A percentile compares a stretch with the other conserved stretches of the same genome.
These are phyloP conservation scores for Ichneumoninae sp. DNA, from an alignment of 2,888 invertebrate species.

Conservation along the genomic window DNA sequence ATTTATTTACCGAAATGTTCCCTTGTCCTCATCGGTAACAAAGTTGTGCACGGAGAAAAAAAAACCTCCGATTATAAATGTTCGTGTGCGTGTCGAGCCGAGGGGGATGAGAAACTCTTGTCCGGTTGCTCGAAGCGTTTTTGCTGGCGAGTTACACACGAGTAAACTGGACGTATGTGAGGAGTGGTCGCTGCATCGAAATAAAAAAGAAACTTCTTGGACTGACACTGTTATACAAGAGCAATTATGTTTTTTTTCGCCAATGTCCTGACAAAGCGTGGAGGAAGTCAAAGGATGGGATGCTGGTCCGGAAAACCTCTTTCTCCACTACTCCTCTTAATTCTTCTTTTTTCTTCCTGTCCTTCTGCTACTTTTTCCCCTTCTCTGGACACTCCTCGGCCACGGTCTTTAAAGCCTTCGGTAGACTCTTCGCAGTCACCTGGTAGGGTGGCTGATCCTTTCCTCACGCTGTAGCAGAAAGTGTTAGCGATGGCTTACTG, in stretches of 20 bases:
- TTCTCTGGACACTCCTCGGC: slow-evolving; percentile 31
- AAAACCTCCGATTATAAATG: slow-evolving; percentile 64
- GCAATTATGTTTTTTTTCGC: slow-evolving; percentile 20
- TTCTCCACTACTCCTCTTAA: slow-evolving; percentile 29
- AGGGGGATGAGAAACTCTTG: slow-evolving; percentile 14
- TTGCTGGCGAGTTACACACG: slow-evolving; percentile 33
- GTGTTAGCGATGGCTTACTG: slow-evolving; percentile 64
- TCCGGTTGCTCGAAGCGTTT: slow-evolving; percentile 42
- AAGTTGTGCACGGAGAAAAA: slow-evolving; percentile 32
- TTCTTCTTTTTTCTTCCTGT: slow-evolving; percentile 33
- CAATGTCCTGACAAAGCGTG: slow-evolving; percentile 22
- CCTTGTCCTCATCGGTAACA: slow-evolving; percentile 50
- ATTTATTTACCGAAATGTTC: slow-evolving; percentile 75
- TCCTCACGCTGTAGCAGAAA: slow-evolving; percentile 55
- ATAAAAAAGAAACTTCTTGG: slow-evolving; percentile 15
- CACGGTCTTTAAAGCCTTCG: slow-evolving; percentile 46
- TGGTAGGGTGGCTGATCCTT: slow-evolving; percentile 50
- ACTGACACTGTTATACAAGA: slow-evolving; percentile 31
- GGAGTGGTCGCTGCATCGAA: not conserved
- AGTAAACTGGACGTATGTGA: slow-evolving; percentile 27
- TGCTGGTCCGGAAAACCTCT: slow-evolving; percentile 16
- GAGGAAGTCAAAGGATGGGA: slow-evolving; percentile 4
- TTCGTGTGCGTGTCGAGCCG: slow-evolving; percentile 34
- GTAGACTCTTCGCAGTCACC: slow-evolving; percentile 38
- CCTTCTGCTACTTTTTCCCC: slow-evolving; percentile 18